A percentile compares a stretch with the other conserved stretches of the same genome.
These are phyloP conservation scores for Corythornis vintsioides DNA, from an alignment of 2,113 vertebrate genomes.

Conservation along the genomic window DNA sequence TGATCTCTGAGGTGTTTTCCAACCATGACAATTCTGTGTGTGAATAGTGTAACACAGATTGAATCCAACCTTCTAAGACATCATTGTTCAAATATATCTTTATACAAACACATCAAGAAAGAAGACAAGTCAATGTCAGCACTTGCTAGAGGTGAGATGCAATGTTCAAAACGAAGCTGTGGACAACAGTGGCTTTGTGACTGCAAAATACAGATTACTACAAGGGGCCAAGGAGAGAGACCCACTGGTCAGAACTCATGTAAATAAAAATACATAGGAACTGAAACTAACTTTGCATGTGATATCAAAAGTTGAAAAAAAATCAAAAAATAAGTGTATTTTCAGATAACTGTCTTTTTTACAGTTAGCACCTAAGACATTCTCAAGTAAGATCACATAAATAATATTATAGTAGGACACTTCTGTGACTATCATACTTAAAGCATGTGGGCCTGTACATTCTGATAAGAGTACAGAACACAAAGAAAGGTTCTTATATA, in stretches of 20 bases:
- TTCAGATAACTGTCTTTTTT: background rate
- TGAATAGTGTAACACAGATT: background rate
- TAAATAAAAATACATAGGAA: background rate
- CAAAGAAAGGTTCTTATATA: background rate
- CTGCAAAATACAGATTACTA: background rate
- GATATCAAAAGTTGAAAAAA: background rate
- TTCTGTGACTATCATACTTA: background rate
- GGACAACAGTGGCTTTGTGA: background rate
- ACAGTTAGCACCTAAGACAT: background rate
- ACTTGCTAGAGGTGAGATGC: background rate
- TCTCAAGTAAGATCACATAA: background rate
- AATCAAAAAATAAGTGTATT: background rate
- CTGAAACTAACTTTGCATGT: background rate
- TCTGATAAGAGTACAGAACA: background rate
- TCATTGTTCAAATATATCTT: background rate
- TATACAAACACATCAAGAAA: background rate
- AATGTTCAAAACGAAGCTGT: background rate
- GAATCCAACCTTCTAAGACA: background rate
- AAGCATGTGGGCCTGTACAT: background rate
- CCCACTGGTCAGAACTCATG: fast-evolving
- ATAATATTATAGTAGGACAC: background rate
- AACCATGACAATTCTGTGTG: no score
- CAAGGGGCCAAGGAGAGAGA: background rate
- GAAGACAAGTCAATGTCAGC: background rate
- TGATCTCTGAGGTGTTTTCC: no score